Base-by-base conservation (phyloP, 2,888 invertebrate species). In the Ptycholaimellus sp. region DNA sequence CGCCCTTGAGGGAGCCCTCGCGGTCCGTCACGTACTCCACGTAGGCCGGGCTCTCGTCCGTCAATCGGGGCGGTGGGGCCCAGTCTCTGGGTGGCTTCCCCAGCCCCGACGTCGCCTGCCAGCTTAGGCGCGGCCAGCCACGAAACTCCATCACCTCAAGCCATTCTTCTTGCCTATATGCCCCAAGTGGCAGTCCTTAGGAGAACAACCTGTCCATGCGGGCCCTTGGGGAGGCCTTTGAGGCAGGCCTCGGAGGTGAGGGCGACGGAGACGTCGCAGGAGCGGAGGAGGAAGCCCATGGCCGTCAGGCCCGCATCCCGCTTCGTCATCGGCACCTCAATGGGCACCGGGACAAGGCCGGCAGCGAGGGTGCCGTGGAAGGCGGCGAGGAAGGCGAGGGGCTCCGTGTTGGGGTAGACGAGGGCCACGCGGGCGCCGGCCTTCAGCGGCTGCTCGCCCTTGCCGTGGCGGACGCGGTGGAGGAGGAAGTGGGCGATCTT, bases 381-480 rank as follows among this genome's bases (percentile, higher is more conserved):
- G 33, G 93, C 87, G 58, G 87, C 83, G 61, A 93, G 72, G 64
- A 96, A 96, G 61, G 83, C 83, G 50, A 93, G 76, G 1, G 96
- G 93, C 63, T 96, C 96, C 62, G 83, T 93, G 67, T 99, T 99
- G 2, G 96, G 93, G 64, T 87, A 99, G 39, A 96, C 90, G 46
- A 96, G 68, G 16, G 96, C 96, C 33, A 67, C 65, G 41, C 90
- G 70, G 63, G 96, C 93, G n/a, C 90, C 90, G 0, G 80, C 75
- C 60, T 87, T 85, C 11, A 52, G 51, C n/a, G 44, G 44, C 33
- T 47, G 27, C 14, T 37, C 29, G 13, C 31, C 38, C 32, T 33
- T 30, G 25, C 39, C 41, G 22, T 9, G 33, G 7, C 57, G 83
- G 79, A 61, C 78, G 76, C 85, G 65, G 82, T 87, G 59, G 83